Evolutionary conservation across 1,140 invertebrate genomes (phyloP).

Genomic region (Eurosta solidaginis): DNA sequence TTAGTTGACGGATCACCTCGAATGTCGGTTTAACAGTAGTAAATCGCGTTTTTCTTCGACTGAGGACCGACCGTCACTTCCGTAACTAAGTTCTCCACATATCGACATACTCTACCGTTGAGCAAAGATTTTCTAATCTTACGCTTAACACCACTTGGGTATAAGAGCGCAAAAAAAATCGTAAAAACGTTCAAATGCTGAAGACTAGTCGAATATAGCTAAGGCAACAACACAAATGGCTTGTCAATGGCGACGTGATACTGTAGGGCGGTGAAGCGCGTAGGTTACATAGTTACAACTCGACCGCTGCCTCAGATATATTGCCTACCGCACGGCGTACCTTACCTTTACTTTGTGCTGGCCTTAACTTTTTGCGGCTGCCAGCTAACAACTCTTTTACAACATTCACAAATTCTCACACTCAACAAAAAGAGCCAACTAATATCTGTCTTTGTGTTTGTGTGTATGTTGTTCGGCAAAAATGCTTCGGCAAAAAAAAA

Average conservation of each 20-base stretch:
- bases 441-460: too few relatives aligned
- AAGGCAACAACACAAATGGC: not conserved
- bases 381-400: not conserved
- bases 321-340: not conserved
- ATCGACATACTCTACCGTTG: too few relatives aligned
- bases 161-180: not conserved
- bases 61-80: too few relatives aligned
- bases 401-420: not conserved
- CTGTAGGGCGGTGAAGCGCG: not conserved
- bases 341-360: too few relatives aligned
- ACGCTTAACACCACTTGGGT: not conserved
- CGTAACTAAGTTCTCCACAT: too few relatives aligned
- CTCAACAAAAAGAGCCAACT: too few relatives aligned
- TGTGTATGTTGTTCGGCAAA: not conserved
- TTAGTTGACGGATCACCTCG: too few relatives aligned
- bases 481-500: too few relatives aligned
- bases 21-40: too few relatives aligned
- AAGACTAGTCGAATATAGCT: not conserved
- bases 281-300: constrained; percentile 1
- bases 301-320: not conserved
- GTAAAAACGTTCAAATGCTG: not conserved
- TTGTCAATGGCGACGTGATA: not conserved
- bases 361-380: not conserved
- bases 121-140: too few relatives aligned
- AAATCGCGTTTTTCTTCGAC: too few relatives aligned